These are phyloP conservation scores for Cephus pulcher DNA, from an alignment of 2,888 invertebrate species.

Conservation along the genomic window DNA sequence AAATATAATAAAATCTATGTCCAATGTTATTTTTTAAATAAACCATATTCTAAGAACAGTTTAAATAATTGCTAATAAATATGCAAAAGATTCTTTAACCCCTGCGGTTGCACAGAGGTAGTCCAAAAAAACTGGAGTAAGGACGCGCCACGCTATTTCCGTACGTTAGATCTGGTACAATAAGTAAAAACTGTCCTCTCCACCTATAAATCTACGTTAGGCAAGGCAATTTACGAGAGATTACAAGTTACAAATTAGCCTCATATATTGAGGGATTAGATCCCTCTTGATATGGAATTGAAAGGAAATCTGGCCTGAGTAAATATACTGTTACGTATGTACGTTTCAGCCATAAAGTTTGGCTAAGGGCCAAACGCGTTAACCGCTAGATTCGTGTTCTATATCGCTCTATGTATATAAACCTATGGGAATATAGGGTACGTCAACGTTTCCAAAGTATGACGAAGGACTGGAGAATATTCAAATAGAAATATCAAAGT, in stretches of 20 bases:
- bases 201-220: slow-evolving; percentile 48
- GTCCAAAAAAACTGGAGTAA: neutral
- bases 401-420: neutral
- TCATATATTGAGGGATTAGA: slow-evolving; percentile 59
- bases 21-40: neutral
- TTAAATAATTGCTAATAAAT: neutral
- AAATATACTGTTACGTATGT: slow-evolving; percentile 32
- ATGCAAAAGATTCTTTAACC: neutral
- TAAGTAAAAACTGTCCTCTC: neutral
- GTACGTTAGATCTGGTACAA: slow-evolving; percentile 1
- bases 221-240: slow-evolving; percentile 44
- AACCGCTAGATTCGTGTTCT: slow-evolving; percentile 1
- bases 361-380: slow-evolving; percentile 8
- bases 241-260: slow-evolving; percentile 58
- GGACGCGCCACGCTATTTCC: neutral
- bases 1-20: neutral
- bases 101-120: neutral
- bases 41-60: neutral
- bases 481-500: neutral
- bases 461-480: neutral
- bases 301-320: slow-evolving; percentile 39
- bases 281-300: slow-evolving; percentile 30
- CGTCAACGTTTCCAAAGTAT: neutral
- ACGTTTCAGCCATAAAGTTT: slow-evolving; percentile 5
- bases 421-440: slow-evolving; percentile 5